A percentile compares a stretch with the other conserved stretches of the same genome.
phyloP scores from a whole-genome alignment of 2,888 invertebrate species.

The Strigamia maritima region DNA sequence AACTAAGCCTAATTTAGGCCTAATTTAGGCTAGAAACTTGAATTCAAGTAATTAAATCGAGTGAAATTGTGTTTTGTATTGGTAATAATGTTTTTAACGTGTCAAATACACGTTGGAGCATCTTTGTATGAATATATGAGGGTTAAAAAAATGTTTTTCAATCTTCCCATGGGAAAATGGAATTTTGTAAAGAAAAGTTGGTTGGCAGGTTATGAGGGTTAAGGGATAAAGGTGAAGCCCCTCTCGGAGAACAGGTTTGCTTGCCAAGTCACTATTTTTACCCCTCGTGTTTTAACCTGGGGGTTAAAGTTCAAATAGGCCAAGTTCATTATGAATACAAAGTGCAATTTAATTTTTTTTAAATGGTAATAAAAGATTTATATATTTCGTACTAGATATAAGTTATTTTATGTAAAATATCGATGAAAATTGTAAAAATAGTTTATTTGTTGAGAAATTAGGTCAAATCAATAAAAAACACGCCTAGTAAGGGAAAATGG shows the following conservation, averaged over 20 bases:
- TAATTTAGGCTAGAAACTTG: no score
- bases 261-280: constrained; percentile 24
- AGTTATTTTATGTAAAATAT: no score
- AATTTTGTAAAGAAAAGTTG: constrained; percentile 18
- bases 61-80: neutral
- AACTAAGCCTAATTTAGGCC: neutral
- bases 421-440: no score
- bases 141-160: neutral
- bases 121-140: no score
- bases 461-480: no score
- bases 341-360: neutral
- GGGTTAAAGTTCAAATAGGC: neutral
- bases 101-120: no score
- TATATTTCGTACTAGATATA: no score
- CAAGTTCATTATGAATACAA: neutral
- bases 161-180: constrained; percentile 18
- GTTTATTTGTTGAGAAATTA: no score
- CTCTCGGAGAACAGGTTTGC: neutral
- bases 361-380: no score
- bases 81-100: neutral
- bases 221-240: constrained; percentile 26
- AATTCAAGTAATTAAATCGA: neutral
- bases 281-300: neutral
- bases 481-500: no score
- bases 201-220: constrained; percentile 18